Conservation (phyloP, 2,888 invertebrate genomes). For the Parnassius glacialis region DNA sequence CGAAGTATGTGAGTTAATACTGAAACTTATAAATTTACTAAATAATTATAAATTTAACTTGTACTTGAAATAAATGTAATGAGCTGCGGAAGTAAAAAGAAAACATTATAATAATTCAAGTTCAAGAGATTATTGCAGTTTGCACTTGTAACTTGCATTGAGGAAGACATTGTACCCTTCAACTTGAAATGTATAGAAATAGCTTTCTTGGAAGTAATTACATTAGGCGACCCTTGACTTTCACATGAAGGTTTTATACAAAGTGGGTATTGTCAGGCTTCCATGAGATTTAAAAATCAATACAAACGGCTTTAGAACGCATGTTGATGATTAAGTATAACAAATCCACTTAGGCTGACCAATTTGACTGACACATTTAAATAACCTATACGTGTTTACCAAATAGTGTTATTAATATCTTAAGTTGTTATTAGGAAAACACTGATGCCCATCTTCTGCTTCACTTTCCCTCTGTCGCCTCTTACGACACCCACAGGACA, state of each 20-base stretch:
- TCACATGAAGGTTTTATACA: constrained; percentile 41
- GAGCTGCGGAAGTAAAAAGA: constrained; percentile 77
- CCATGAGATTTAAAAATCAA: constrained; percentile 42
- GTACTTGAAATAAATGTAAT: constrained; percentile 76
- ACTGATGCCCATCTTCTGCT: no score
- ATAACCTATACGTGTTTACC: no score
- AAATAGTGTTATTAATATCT: no score
- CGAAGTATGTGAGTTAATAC: no score
- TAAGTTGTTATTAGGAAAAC: no score
- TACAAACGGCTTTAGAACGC: constrained; percentile 30
- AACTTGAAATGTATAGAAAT: constrained; percentile 53
- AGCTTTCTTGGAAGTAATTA: constrained; percentile 52
- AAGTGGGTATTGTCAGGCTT: constrained; percentile 55
- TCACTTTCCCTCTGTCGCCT: no score
- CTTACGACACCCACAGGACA: no score
- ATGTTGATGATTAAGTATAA: background rate
- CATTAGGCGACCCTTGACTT: constrained; percentile 71
- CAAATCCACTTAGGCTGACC: background rate
- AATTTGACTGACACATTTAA: background rate
- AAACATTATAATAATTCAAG: constrained; percentile 18
- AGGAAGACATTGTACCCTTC: constrained; percentile 44
- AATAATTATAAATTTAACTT: no score
- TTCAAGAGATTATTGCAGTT: constrained; percentile 24
- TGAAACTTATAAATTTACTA: no score
- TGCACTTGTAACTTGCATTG: constrained; percentile 4